A percentile compares a stretch with the other conserved stretches of the same genome.
Conservation (phyloP, 2,888 invertebrate species). For the Tortrix viridana region DNA sequence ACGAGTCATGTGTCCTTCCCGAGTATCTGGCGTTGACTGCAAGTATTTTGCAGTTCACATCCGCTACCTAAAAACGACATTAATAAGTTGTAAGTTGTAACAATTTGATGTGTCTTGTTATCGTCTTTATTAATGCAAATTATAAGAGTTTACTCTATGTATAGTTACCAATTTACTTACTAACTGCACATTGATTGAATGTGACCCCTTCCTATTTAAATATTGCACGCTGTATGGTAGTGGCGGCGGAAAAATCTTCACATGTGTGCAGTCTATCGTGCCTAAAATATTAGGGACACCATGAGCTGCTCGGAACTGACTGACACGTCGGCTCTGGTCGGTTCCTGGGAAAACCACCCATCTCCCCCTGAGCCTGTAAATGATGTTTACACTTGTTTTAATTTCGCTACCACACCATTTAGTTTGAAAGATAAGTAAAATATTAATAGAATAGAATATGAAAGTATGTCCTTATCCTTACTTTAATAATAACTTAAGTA, state of each 20-base stretch:
- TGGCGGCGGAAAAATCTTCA: constrained; percentile 22
- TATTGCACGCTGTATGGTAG: neutral
- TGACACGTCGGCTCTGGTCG: neutral
- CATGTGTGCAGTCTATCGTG: constrained; percentile 27
- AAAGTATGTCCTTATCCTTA: too few species aligned
- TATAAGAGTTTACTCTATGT: too few species aligned
- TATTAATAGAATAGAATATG: too few species aligned
- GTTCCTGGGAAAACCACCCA: neutral
- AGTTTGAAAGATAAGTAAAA: too few species aligned
- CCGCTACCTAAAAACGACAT: neutral
- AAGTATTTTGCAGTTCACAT: neutral
- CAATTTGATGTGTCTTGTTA: neutral
- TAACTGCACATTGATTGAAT: constrained; percentile 1
- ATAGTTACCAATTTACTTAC: constrained; percentile 1
- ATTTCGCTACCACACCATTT: too few species aligned
- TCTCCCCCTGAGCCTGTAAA: neutral
- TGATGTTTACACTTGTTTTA: too few species aligned
- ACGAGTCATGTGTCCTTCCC: neutral
- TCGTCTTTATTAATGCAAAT: neutral
- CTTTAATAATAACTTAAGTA: too few species aligned
- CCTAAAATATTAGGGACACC: constrained; percentile 27
- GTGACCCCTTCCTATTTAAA: neutral
- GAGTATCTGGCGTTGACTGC: neutral
- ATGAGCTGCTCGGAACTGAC: constrained; percentile 21
- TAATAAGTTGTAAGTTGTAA: neutral